phyloP scores from a whole-genome alignment of 2,113 vertebrate species.

The Ochotona curzoniae region DNA sequence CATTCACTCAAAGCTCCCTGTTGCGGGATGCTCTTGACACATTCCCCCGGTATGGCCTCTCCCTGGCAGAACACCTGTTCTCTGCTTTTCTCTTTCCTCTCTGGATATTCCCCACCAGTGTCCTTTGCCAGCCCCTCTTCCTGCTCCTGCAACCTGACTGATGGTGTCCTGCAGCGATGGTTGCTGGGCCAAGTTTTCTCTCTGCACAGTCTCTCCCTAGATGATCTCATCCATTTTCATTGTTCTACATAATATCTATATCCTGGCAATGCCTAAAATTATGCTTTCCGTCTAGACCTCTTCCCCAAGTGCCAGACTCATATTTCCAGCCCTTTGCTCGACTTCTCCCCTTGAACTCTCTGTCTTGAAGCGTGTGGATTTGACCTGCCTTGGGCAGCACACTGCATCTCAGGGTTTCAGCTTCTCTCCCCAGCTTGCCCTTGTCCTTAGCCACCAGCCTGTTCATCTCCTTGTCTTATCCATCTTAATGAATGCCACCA shows the following conservation, averaged over 20 bases:
- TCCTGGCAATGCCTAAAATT: not conserved
- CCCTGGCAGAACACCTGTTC: not conserved
- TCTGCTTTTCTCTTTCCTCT: not conserved
- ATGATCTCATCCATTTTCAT: slow-evolving; percentile 35
- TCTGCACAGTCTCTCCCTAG: not conserved
- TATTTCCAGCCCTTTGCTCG: not conserved
- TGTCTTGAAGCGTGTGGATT: not conserved
- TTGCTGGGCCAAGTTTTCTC: not conserved
- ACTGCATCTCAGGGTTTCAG: not conserved
- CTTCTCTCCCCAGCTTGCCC: not conserved
- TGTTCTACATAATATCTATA: slow-evolving; percentile 30
- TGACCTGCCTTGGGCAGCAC: not conserved
- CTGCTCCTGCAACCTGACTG: not conserved
- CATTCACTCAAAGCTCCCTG: not conserved
- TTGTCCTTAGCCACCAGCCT: not conserved
- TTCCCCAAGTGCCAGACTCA: slow-evolving; percentile 22
- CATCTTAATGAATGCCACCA: not conserved
- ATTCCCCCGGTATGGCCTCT: no score
- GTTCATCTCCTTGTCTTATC: not conserved
- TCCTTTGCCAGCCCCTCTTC: not conserved
- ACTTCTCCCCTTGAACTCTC: not conserved
- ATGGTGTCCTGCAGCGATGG: not conserved
- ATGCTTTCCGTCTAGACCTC: slow-evolving; percentile 10
- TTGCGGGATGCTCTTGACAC: no score
- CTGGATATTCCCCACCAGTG: not conserved